Base-by-base conservation (phyloP, 1,140 invertebrate genomes). In the Choristoneura fumiferana region DNA sequence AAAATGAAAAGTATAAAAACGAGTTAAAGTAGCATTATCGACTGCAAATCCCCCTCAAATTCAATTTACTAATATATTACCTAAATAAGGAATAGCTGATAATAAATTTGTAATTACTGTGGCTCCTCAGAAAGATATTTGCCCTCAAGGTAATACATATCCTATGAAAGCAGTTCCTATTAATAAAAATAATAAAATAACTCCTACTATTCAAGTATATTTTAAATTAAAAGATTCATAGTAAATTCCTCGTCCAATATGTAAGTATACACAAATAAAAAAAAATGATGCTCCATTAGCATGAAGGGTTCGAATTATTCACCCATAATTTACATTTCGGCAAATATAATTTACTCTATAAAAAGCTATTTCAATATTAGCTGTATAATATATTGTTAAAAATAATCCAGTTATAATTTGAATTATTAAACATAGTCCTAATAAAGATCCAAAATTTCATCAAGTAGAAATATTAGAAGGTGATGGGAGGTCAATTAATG, bases 1-100 rank as follows among this genome's bases (percentile, higher is more conserved):
- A 87, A 94, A 94, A 86, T 94, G 93, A 59, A 94, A 90, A n/a
- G 92, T 89, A 79, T 93, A 94, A 87, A 94, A 94, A 89, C 93
- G 92, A 57, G 90, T 93, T 87, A 94, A 76, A 1, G 93, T 94
- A 0, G 92, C 88, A 65, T 93, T 93, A 87, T 92, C 90, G 56
- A 94, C 91, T n/a, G 92, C 90, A 89, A 93, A 94, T 72, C 93
- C 93, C 36, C 92, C 93, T 89, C 93, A 94, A 63, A 94, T 70
- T 91, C 92, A 94, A 89, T 91, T 77, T 15, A 93, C 91, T 73
- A 94, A 71, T 60, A 67, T 73, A 54, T 73, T 73, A 45, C 93
- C 92, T 82, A 94, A 73, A 73, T 91, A 93, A 1, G 93, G 93
- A 40, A 94, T 91, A 6, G 92, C 92, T 10, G 93, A 93, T 60